Conservation (phyloP, 2,797 vertebrate genomes). For the Anniella stebbinsi region DNA sequence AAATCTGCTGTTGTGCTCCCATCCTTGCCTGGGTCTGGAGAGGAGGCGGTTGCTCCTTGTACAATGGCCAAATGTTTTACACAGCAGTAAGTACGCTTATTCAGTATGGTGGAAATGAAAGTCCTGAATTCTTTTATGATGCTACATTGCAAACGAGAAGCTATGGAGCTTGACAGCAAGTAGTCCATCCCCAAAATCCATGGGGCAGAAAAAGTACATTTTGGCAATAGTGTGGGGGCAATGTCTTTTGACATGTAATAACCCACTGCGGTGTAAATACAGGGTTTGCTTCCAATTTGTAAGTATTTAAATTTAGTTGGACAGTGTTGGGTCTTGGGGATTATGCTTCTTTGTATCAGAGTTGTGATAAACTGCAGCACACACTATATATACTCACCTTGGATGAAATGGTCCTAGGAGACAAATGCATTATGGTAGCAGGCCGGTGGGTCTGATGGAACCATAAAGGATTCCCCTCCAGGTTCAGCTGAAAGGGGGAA, state of each 20-base stretch:
- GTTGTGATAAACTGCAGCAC: background rate
- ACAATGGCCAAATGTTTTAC: background rate
- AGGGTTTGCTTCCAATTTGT: background rate
- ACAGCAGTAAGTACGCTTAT: background rate
- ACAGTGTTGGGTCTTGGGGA: background rate
- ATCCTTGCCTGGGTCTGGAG: background rate
- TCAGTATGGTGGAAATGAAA: background rate
- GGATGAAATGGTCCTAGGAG: slow-evolving; percentile 81
- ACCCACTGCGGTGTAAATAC: background rate
- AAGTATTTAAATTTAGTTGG: background rate
- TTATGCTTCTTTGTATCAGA: background rate
- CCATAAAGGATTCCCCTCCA: slow-evolving; percentile 94
- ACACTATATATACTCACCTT: slow-evolving; percentile 80
- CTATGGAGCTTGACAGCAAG: background rate
- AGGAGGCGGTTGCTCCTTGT: background rate
- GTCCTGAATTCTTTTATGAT: background rate
- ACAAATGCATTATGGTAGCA: slow-evolving; percentile 84
- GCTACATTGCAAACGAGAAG: background rate
- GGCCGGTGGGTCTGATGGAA: slow-evolving; percentile 88
- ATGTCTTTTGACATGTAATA: background rate
- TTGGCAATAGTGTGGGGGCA: background rate
- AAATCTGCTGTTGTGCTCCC: background rate
- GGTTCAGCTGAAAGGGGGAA: slow-evolving; percentile 81
- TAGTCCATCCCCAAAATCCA: background rate
- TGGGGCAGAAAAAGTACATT: background rate